Percentiles rank a stretch among this genome's conserved stretches.
Conservation (phyloP, 2,113 vertebrate genomes). For the Chaetodon trifascialis region DNA sequence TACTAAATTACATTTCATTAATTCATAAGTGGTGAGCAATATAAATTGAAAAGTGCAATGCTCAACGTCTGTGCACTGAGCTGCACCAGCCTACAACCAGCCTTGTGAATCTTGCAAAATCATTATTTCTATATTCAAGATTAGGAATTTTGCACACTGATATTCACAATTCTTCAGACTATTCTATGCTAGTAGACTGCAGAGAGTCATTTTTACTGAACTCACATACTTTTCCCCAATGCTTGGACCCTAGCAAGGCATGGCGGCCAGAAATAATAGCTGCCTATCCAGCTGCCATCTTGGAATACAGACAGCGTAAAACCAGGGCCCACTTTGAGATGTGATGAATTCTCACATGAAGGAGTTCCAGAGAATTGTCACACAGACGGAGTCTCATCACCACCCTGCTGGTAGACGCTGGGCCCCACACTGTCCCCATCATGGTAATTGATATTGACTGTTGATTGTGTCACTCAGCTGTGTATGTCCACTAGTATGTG, state of each 20-base stretch:
- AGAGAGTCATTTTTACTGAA: neutral
- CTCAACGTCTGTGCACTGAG: neutral
- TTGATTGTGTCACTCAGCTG: conserved; percentile 15
- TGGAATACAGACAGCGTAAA: conserved; percentile 19
- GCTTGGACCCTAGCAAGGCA: conserved; percentile 2
- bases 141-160: neutral
- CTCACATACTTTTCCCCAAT: neutral
- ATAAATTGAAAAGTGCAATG: neutral
- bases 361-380: conserved; percentile 16
- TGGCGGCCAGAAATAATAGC: conserved; percentile 19
- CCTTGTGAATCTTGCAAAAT: conserved; percentile 3
- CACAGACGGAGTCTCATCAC: conserved; percentile 10
- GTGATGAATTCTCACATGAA: neutral
- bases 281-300: conserved; percentile 8
- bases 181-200: neutral
- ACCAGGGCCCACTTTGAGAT: neutral
- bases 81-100: neutral
- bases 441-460: conserved; percentile 17
- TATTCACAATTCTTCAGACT: neutral
- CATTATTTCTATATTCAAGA: neutral
- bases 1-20: neutral
- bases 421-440: neutral
- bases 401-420: conserved; percentile 4
- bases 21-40: neutral
- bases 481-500: neutral